A percentile compares a stretch with the other conserved stretches of the same genome.
phyloP scores from a whole-genome alignment of 2,113 vertebrate genomes.

The Chamaea fasciata region DNA sequence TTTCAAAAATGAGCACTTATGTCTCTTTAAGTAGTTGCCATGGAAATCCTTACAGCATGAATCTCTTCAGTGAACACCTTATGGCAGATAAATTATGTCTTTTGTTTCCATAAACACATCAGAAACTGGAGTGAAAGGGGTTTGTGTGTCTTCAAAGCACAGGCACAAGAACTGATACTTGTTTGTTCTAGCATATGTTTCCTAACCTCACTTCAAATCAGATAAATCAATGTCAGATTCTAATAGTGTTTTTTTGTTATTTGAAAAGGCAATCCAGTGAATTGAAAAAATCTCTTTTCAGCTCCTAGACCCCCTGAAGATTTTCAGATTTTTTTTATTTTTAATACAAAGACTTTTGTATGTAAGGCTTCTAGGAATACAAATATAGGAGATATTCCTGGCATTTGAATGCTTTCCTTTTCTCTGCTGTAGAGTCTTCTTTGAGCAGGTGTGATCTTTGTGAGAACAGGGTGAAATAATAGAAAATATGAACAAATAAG shows the following conservation, averaged over 20 bases:
- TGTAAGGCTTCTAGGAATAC: background rate
- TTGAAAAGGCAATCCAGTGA: background rate
- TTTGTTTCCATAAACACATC: background rate
- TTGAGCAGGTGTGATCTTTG: background rate
- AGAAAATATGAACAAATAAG: background rate
- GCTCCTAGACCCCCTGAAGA: background rate
- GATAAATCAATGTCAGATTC: background rate
- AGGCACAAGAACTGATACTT: background rate
- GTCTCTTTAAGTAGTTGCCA: constrained; percentile 35
- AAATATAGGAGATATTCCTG: background rate
- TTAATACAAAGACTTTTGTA: background rate
- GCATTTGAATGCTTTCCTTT: background rate
- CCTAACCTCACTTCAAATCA: background rate
- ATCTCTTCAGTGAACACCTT: background rate
- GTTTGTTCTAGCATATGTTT: background rate
- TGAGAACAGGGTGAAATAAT: background rate
- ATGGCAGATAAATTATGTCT: constrained; percentile 16
- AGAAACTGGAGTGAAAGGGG: background rate
- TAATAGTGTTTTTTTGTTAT: background rate
- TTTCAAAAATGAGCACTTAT: constrained; percentile 13
- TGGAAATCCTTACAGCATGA: constrained; percentile 44
- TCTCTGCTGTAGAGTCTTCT: background rate
- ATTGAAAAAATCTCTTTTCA: background rate
- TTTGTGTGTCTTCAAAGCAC: background rate
- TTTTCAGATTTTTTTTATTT: background rate